phyloP scores from a whole-genome alignment of 2,113 vertebrate genomes.

The Candoia aspera region DNA sequence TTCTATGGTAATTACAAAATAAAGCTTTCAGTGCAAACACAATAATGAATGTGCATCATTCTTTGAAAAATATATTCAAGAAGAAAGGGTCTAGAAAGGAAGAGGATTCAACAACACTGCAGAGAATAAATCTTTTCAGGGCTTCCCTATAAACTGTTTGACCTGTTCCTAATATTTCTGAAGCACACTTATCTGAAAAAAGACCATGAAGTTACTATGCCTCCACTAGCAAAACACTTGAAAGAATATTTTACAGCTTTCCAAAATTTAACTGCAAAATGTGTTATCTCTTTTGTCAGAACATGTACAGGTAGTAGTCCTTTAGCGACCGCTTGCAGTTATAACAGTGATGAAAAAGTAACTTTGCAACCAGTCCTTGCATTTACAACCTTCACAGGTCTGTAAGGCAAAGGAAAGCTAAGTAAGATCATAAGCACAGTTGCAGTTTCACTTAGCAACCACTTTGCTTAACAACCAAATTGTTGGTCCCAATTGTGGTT shows the following conservation, averaged over 20 bases:
- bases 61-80: neutral
- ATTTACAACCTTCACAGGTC: neutral
- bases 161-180: neutral
- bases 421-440: neutral
- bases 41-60: neutral
- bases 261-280: neutral
- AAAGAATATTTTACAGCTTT: neutral
- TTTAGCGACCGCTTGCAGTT: neutral
- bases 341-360: neutral
- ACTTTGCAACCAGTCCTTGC: neutral
- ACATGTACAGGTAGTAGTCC: neutral
- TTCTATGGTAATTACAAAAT: neutral
- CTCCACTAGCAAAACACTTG: neutral
- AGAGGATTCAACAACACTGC: neutral
- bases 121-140: neutral
- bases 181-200: neutral
- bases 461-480: neutral
- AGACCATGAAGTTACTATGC: neutral
- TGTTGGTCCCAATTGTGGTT: neutral
- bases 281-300: neutral
- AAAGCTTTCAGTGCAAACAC: neutral
- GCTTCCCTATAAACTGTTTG: neutral
- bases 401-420: neutral
- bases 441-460: neutral
- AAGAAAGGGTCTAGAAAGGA: neutral